Percentiles rank a stretch among this genome's conserved stretches.
These are phyloP conservation scores for Planococcus citri DNA, from an alignment of 1,140 invertebrate genomes.

Conservation along the genomic window DNA sequence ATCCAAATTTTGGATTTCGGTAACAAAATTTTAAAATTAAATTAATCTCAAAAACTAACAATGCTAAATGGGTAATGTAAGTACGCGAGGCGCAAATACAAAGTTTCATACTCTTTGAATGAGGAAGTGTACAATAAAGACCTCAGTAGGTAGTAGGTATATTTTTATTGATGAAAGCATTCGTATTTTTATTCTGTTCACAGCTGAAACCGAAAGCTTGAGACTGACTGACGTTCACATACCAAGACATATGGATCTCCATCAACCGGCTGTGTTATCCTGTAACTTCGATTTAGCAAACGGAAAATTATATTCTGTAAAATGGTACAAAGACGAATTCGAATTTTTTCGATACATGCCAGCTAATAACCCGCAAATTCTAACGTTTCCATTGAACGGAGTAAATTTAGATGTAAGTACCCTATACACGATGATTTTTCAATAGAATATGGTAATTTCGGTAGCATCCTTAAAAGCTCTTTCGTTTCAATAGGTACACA, in stretches of 20 bases:
- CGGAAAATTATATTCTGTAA: constrained; percentile 42
- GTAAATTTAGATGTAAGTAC: constrained; percentile 38
- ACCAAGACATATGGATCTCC: constrained; percentile 28
- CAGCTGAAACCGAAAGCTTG: constrained; percentile 23
- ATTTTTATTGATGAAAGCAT: too few relatives aligned
- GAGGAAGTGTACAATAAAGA: too few relatives aligned
- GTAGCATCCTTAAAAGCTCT: too few relatives aligned
- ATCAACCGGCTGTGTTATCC: constrained; percentile 24
- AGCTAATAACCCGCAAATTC: constrained; percentile 45
- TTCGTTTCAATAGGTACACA: too few relatives aligned
- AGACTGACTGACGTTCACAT: constrained; percentile 27
- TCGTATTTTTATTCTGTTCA: too few relatives aligned
- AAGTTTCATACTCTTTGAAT: too few relatives aligned
- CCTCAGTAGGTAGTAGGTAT: too few relatives aligned
- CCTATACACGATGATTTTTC: background rate
- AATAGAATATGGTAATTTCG: background rate
- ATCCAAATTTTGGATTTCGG: too few relatives aligned
- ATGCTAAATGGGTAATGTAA: too few relatives aligned
- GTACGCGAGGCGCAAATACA: too few relatives aligned
- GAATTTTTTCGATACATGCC: constrained; percentile 50
- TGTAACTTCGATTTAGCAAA: constrained; percentile 28
- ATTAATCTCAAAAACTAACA: too few relatives aligned
- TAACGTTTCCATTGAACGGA: constrained; percentile 47
- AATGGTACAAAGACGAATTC: constrained; percentile 50
- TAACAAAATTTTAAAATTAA: too few relatives aligned